Evolutionary conservation across 2,888 invertebrate genomes (phyloP).

Genomic region (Clistopyga incitator): DNA sequence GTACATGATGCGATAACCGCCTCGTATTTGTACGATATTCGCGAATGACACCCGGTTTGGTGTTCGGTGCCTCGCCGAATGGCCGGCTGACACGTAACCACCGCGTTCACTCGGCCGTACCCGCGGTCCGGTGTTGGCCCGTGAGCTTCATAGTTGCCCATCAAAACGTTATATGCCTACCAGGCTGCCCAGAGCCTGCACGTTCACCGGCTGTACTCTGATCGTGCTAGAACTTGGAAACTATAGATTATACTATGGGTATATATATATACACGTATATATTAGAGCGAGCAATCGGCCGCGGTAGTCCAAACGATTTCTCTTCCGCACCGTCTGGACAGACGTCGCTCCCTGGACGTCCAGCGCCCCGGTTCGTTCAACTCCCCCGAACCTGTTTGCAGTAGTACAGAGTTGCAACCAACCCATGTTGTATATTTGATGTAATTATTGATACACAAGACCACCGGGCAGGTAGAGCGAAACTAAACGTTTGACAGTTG

Average conservation of each 20-base stretch:
- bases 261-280: neutral
- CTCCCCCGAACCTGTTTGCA: neutral
- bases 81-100: conserved; percentile 52
- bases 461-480: neutral
- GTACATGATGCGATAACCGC: conserved; percentile 57
- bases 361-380: conserved; percentile 22
- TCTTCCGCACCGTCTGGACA: conserved; percentile 50
- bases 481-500: conserved; percentile 61
- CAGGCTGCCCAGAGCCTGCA: neutral
- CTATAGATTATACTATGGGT: neutral
- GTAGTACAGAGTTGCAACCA: conserved; percentile 19
- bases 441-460: conserved; percentile 70
- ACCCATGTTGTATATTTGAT: conserved; percentile 67
- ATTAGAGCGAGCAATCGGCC: conserved; percentile 32
- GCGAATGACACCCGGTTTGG: conserved; percentile 32
- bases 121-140: conserved; percentile 26
- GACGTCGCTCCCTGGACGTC: conserved; percentile 15
- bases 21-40: conserved; percentile 56
- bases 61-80: conserved; percentile 31
- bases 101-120: conserved; percentile 38
- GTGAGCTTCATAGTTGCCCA: conserved; percentile 31
- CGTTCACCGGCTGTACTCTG: conserved; percentile 5
- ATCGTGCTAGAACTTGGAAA: conserved; percentile 5
- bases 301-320: conserved; percentile 58
- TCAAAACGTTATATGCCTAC: conserved; percentile 32